Base-by-base conservation (phyloP, 2,888 invertebrate species). In the Mesodorylaimus sp. region DNA sequence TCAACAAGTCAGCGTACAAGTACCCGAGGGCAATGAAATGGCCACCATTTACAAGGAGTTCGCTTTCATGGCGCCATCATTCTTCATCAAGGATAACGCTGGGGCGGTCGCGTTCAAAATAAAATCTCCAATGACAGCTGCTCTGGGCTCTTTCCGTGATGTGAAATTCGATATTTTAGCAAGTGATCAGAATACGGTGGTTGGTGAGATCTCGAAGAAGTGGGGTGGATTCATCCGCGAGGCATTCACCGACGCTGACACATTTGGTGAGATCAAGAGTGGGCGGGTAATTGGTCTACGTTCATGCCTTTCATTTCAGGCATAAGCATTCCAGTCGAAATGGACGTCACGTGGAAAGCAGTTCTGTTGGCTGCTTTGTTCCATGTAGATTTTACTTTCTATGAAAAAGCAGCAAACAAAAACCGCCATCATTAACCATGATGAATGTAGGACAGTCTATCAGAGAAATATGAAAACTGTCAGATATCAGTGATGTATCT, bases 291-390 rank as follows among this genome's bases (percentile, higher is more conserved):
- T n/a, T n/a, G n/a, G n/a, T n/a, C n/a, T n/a, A n/a, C n/a, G n/a
- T n/a, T n/a, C n/a, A n/a, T n/a, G n/a, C n/a, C n/a, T n/a, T n/a
- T n/a, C n/a, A n/a, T n/a, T n/a, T n/a, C n/a, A n/a, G n/a, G 44
- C 26, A 5, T 43, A 7, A 26, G 10, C 7, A 5, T 43, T 3
- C 44, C 44, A 26, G 26, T 27, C 26, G 44, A 43, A 26, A 43
- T 43, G 44, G 44, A 43, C 44, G 10, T 26, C 25, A 26, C 7
- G 24, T 43, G 44, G 44, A 43, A 43, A 43, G 44, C 44, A 10
- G 27, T 43, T 43, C 27, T 43, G 25, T 7, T 43, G 26, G 44
- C 26, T 26, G 44, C 27, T 5, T 16, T 19, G 3, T 43, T 43
- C 27, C 26, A 26, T 26, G 27, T 43, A 13, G 44, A 43, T 26